A percentile compares a stretch with the other conserved stretches of the same genome.
Conservation (phyloP, 1,140 invertebrate genomes). For the Mycetomoellerius zeteki region DNA sequence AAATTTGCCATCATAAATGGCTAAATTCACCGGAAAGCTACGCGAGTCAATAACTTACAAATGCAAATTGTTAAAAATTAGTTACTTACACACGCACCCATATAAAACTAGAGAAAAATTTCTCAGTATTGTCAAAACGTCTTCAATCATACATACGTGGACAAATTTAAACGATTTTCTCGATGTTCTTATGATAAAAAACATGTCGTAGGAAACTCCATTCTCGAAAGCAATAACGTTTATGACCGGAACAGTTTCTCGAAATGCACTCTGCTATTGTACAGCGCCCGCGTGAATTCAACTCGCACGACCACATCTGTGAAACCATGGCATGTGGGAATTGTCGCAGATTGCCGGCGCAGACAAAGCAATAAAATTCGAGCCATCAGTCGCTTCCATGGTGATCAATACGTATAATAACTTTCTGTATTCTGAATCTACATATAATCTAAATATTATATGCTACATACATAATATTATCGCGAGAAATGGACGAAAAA, state of each 20-base stretch:
- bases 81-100: background rate
- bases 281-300: constrained; percentile 29
- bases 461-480: background rate
- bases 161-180: background rate
- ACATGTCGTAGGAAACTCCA: background rate
- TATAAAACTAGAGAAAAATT: background rate
- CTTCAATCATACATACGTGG: background rate
- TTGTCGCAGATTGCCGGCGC: constrained; percentile 32
- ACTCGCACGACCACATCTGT: background rate
- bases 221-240: constrained; percentile 21
- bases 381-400: background rate
- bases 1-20: constrained; percentile 40
- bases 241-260: constrained; percentile 27
- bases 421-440: background rate
- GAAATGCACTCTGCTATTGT: constrained; percentile 29
- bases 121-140: background rate
- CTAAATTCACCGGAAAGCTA: constrained; percentile 8
- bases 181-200: background rate
- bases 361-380: constrained; percentile 39
- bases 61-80: constrained; percentile 6
- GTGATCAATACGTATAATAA: constrained; percentile 9
- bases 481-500: no score
- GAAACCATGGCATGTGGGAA: constrained; percentile 32
- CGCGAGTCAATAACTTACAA: constrained; percentile 9
- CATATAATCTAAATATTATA: background rate